Base-by-base conservation (phyloP, 2,113 vertebrate genomes). In the Thalassoma bifasciatum region DNA sequence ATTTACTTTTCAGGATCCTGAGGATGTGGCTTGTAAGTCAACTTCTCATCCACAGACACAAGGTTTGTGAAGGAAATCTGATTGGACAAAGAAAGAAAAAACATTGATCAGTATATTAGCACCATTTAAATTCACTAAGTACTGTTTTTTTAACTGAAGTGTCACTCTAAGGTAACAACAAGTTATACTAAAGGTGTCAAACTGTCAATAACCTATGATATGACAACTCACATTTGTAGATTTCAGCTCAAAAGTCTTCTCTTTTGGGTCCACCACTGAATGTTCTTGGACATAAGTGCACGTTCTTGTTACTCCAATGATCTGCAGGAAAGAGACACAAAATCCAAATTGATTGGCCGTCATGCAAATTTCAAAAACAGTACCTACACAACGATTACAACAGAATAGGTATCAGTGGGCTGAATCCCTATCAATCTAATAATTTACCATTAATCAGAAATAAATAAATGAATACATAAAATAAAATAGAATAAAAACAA, bases 21-120 rank as follows among this genome's bases (percentile, higher is more conserved):
- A 51, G 97, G 96, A 77, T 99, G 97, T 19, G 98, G 98, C 79
- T 96, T 97, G 83, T 99, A 99, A 1, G 94, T 93, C 16, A 99
- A 90, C 85, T 96, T 95, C 91, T 99, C 98, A 26, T 99, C 98
- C 50, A 99, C 98, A 0, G 98, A 99, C 36, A 99, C 97, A 13
- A 99, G 92, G 88, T 99, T 98, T 79, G 98, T 99, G 91, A 98
- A 97, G 16, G 98, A 98, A 88, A 99, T 98, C 98, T 99, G 89
- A 0, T 46, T 42, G 75, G 10, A 83, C 4, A 76, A 69, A 59
- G 71, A 11, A 46, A 46, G 17, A 8, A 7, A 17, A 6, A 17
- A 17, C 16, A 46, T 44, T 44, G 17, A 16, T 16, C 17, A 12
- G 0, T 14, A 16, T 4, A 46, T 44, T 2, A 16, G 3, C 13